phyloP scores from a whole-genome alignment of 1,140 invertebrate genomes.

The Linepithema humile region DNA sequence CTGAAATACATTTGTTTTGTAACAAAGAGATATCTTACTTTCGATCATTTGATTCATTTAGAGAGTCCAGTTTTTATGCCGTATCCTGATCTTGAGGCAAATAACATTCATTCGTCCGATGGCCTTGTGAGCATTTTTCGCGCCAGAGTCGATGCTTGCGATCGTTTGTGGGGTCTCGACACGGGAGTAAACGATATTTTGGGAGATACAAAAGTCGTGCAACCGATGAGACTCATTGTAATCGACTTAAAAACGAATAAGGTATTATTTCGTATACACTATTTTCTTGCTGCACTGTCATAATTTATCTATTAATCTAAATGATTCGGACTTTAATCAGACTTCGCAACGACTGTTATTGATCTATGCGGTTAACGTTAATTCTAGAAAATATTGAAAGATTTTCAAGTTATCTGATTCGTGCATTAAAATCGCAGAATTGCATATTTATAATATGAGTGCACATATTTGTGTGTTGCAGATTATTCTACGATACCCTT shows the following conservation, averaged over 20 bases:
- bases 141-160: conserved; percentile 88
- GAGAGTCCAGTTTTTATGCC: conserved; percentile 88
- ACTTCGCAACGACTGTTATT: background rate
- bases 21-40: conserved; percentile 3
- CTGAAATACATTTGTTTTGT: conserved; percentile 10
- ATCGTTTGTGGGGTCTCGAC: conserved; percentile 91
- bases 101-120: conserved; percentile 83
- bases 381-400: background rate
- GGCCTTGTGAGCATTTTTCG: conserved; percentile 89
- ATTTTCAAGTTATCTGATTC: background rate
- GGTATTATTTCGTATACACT: conserved; percentile 57
- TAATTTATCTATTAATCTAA: background rate
- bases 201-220: conserved; percentile 86
- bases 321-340: background rate
- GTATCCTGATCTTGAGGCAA: conserved; percentile 89
- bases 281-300: background rate
- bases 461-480: conserved; percentile 43
- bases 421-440: background rate
- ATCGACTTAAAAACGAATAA: conserved; percentile 90
- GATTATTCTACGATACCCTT: conserved; percentile 87
- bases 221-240: conserved; percentile 87
- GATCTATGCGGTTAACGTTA: background rate
- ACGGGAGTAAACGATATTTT: conserved; percentile 90
- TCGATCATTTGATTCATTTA: conserved; percentile 12
- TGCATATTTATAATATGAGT: background rate